phyloP scores from a whole-genome alignment of 2,797 vertebrate genomes.

The Lemur catta region DNA sequence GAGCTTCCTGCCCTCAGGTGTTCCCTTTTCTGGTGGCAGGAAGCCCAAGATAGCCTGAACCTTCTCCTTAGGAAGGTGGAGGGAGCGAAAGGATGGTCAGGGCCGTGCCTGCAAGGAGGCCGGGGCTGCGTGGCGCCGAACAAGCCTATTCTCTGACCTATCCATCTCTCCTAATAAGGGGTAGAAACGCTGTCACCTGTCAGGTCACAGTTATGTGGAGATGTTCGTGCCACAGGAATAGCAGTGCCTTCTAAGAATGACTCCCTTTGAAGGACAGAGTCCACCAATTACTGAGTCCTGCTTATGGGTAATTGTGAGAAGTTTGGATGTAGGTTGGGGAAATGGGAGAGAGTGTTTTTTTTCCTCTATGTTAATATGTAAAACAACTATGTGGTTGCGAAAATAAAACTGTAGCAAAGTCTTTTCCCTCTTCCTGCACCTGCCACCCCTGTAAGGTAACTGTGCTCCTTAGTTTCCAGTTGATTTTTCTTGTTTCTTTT shows the following conservation, averaged over 20 bases:
- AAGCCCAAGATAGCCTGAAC: not conserved
- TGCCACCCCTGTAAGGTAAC: not conserved
- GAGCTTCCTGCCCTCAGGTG: not conserved
- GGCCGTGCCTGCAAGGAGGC: not conserved
- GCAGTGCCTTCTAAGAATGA: not conserved
- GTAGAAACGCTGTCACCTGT: not conserved
- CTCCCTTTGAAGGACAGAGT: not conserved
- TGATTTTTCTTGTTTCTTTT: not conserved
- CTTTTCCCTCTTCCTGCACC: not conserved
- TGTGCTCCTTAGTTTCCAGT: not conserved
- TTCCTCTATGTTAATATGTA: not conserved
- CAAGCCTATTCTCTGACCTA: not conserved
- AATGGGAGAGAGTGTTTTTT: not conserved
- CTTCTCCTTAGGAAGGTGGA: not conserved
- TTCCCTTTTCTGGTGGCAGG: not conserved
- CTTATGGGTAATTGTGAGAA: not conserved
- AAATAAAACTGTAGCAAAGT: not conserved
- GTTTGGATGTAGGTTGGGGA: not conserved
- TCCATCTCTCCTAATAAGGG: not conserved
- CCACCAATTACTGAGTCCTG: not conserved
- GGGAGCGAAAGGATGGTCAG: not conserved
- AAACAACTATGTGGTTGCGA: not conserved
- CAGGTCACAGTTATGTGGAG: not conserved
- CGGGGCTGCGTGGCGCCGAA: not conserved
- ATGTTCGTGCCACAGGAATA: not conserved